Percentiles rank a stretch among this genome's conserved stretches.
These are phyloP conservation scores for Spea multiplicata DNA, from an alignment of 2,113 vertebrate genomes.

Conservation along the genomic window DNA sequence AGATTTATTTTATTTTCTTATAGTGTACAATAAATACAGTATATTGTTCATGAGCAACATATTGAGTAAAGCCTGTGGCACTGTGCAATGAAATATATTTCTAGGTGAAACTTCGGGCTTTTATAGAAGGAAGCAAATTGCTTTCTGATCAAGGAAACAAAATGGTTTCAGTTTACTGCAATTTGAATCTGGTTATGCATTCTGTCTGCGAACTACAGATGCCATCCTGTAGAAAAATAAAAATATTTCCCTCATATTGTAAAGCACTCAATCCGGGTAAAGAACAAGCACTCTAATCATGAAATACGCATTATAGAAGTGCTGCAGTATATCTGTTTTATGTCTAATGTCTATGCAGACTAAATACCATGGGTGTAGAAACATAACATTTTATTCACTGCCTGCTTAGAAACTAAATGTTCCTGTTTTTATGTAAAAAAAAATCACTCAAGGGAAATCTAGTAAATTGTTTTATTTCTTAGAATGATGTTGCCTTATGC, in stretches of 20 bases:
- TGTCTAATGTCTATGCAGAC: conserved; percentile 17
- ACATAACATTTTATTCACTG: conserved; percentile 31
- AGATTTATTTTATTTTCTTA: not conserved
- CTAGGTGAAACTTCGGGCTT: not conserved
- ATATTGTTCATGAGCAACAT: not conserved
- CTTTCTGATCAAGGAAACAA: conserved; percentile 15
- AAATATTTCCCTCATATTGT: conserved; percentile 30
- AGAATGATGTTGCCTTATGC: not conserved
- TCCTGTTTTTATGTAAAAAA: conserved; percentile 25
- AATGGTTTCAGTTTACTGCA: not conserved
- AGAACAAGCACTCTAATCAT: conserved; percentile 18
- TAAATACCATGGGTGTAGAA: conserved; percentile 30
- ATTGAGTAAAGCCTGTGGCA: conserved; percentile 7
- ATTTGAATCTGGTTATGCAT: conserved; percentile 19
- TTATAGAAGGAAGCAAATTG: conserved; percentile 25
- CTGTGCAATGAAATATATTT: conserved; percentile 10
- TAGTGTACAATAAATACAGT: not conserved
- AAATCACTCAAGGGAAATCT: conserved; percentile 18
- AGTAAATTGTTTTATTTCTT: conserved; percentile 17
- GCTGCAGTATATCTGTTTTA: conserved; percentile 42
- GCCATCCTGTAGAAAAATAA: conserved; percentile 25
- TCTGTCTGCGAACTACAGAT: conserved; percentile 31
- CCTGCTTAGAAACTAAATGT: conserved; percentile 28
- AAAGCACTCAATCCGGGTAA: conserved; percentile 48
- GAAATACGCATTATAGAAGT: conserved; percentile 46